Evolutionary conservation across 2,888 invertebrate genomes (phyloP), one percentile per base, ranked within the genome.

Genomic region (Leptinotarsa juncta): DNA sequence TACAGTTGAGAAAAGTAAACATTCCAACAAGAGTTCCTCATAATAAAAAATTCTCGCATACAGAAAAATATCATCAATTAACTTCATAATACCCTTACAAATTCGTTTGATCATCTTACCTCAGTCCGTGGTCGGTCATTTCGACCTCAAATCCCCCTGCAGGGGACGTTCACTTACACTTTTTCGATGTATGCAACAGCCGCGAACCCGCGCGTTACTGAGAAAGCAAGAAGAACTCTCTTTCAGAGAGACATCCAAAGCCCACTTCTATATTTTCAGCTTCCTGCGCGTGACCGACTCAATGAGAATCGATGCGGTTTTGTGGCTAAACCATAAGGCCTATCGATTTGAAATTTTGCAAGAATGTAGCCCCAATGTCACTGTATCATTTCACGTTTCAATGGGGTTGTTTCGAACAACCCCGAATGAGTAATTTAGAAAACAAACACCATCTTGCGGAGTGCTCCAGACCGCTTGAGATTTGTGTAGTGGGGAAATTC

Each of bases 171-270:
- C 84, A 84, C 84, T 81, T 83, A 84, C 85, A 84, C 82, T 81
- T 73, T 77, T 83, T 83, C 82, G 83, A 83, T 85, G 85, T 85
- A 83, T 84, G 82, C 81, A 82, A 84, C 85, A 85, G 86, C 86
- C 87, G 87, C 88, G 87, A 80, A 85, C 84, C 84, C 84, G 86
- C 86, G 87, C 87, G 87, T 84, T 86, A 88, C 88, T 88, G 86
- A 88, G 85, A 85, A 84, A 86, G 84, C 78, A 78, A 82, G 79
- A 79, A 81, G 79, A 85, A 85, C 83, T 85, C 82, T 83, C 84
- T 81, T 84, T 84, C 84, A 84, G 83, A 82, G 84, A 85, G 83
- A 81, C 85, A 82, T 82, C 82, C 79, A 82, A 79, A 82, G 81
- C 81, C 84, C 85, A 84, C 84, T 82, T 81, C 82, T 83, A 81